phyloP scores from a whole-genome alignment of 1,140 invertebrate genomes.

The Apis dorsata region DNA sequence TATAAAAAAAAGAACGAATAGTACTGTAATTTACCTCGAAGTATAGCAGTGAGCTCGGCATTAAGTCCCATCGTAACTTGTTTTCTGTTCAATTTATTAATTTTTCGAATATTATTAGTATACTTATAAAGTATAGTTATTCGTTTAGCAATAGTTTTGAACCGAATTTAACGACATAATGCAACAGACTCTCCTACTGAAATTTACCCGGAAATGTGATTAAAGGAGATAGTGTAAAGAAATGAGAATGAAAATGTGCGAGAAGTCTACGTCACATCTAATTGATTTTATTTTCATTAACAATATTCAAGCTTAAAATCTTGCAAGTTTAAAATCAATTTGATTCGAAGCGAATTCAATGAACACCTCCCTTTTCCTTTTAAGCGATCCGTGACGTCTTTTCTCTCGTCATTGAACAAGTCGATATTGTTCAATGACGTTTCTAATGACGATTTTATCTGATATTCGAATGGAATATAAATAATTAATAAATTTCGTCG shows the following conservation, averaged over 20 bases:
- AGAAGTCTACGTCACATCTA: background rate
- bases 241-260: background rate
- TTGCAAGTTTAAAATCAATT: no score
- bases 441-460: background rate
- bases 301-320: background rate
- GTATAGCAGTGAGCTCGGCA: slow-evolving; percentile 35
- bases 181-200: background rate
- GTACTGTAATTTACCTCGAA: slow-evolving; percentile 49
- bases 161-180: background rate
- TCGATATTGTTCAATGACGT: background rate
- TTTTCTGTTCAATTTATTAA: background rate
- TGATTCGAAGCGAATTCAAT: background rate
- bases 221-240: background rate
- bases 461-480: background rate
- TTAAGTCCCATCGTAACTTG: slow-evolving; percentile 46
- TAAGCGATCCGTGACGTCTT: background rate
- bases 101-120: background rate
- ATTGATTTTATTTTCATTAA: background rate
- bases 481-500: background rate
- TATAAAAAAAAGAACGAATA: background rate
- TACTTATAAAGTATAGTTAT: background rate
- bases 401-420: background rate
- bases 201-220: background rate
- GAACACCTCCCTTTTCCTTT: background rate
- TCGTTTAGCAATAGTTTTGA: background rate